phyloP scores from a whole-genome alignment of 2,797 vertebrate species.

The Stomatorhinus walkeri region DNA sequence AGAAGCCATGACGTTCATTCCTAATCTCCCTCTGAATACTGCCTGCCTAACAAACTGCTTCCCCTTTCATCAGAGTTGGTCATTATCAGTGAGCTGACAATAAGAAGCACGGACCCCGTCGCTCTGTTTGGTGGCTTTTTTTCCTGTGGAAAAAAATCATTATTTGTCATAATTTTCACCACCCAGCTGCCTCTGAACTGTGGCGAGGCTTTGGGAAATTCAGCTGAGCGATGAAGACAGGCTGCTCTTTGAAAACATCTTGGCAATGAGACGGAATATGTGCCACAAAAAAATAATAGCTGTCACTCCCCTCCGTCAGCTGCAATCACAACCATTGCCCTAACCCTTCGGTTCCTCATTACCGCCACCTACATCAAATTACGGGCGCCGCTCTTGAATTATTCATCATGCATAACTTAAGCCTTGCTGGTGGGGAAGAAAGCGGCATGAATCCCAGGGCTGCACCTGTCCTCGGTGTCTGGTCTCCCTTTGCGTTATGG shows the following conservation, averaged over 20 bases:
- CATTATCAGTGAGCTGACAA: not conserved
- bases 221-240: conserved; percentile 31
- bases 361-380: conserved; percentile 30
- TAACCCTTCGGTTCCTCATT: conserved; percentile 52
- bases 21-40: not conserved
- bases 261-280: conserved; percentile 39
- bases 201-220: conserved; percentile 26
- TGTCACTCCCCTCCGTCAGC: conserved; percentile 44
- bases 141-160: not conserved
- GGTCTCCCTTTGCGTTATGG: conserved; percentile 25
- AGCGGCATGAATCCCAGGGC: conserved; percentile 38
- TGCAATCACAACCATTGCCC: conserved; percentile 44
- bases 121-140: not conserved
- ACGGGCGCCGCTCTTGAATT: conserved; percentile 45
- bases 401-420: conserved; percentile 53
- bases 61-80: not conserved
- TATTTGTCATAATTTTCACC: not conserved
- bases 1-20: not conserved
- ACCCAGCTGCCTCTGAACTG: conserved; percentile 20
- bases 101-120: not conserved
- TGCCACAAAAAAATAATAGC: conserved; percentile 34
- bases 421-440: conserved; percentile 37
- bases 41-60: conserved; percentile 21
- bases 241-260: conserved; percentile 29
- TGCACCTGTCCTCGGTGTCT: conserved; percentile 29